phyloP scores from a whole-genome alignment of 2,888 invertebrate species.

The Ceramica pisi region DNA sequence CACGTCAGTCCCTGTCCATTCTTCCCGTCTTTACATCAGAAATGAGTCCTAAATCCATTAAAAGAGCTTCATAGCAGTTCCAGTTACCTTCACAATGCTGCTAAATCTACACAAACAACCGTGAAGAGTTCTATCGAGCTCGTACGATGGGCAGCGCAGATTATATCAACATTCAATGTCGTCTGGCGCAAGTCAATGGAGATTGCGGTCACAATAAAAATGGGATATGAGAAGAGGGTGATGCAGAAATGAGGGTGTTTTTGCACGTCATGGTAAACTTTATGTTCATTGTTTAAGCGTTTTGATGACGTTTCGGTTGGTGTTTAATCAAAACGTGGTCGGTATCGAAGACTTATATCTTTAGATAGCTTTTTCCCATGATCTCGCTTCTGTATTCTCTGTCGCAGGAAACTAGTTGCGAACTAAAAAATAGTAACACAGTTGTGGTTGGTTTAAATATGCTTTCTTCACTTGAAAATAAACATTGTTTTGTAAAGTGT shows the following conservation, averaged over 20 bases:
- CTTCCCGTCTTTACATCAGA: not conserved
- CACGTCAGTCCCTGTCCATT: too few species aligned
- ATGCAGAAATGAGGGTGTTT: not conserved
- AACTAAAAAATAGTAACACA: too few species aligned
- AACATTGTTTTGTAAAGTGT: not conserved
- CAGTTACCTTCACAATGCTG: slow-evolving; percentile 29
- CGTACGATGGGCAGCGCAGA: slow-evolving; percentile 45
- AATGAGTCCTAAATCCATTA: not conserved
- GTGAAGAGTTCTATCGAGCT: slow-evolving; percentile 27
- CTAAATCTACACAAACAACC: too few species aligned
- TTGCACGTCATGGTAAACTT: not conserved
- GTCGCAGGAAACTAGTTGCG: too few species aligned
- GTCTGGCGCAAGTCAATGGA: slow-evolving; percentile 19
- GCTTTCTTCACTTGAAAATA: too few species aligned
- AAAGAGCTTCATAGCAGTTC: not conserved
- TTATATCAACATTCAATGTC: slow-evolving; percentile 52
- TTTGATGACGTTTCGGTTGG: not conserved
- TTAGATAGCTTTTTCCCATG: too few species aligned
- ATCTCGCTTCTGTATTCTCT: too few species aligned
- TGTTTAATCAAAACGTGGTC: not conserved
- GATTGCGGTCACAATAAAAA: slow-evolving; percentile 40
- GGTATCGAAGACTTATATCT: not conserved
- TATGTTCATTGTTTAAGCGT: not conserved
- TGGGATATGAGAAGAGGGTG: slow-evolving; percentile 10
- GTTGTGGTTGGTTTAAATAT: too few species aligned